Evolutionary conservation across 2,113 vertebrate species (phyloP).

Genomic region (Gorsachius goisagi): DNA sequence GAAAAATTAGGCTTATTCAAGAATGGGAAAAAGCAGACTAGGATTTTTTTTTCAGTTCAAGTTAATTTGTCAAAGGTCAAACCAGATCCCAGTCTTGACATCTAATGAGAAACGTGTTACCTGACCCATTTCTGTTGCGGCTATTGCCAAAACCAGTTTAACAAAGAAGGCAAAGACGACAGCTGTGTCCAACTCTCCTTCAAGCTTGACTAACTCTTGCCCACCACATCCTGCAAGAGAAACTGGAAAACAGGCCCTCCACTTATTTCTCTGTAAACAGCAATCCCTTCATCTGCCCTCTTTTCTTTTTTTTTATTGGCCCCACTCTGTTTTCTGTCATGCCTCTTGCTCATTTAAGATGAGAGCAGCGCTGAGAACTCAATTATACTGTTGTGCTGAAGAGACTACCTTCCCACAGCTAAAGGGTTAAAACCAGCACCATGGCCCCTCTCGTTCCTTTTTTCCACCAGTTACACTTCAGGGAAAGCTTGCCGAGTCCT

Average conservation of each 20-base stretch:
- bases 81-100: not conserved
- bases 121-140: not conserved
- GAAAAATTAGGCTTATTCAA: not conserved
- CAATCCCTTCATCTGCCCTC: not conserved
- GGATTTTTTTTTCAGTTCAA: not conserved
- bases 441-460: not conserved
- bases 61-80: not conserved
- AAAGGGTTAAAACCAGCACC: not conserved
- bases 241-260: not conserved
- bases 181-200: constrained; percentile 17
- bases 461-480: not conserved
- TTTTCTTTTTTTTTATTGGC: not conserved
- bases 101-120: not conserved
- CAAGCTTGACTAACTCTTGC: constrained; percentile 17
- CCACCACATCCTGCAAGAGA: not conserved
- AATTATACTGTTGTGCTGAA: not conserved
- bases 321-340: not conserved
- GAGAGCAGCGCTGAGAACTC: not conserved
- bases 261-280: not conserved
- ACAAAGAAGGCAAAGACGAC: not conserved
- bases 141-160: not conserved
- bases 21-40: not conserved
- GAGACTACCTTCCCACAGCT: not conserved
- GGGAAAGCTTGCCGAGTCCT: not conserved
- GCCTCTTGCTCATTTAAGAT: not conserved